Conservation (phyloP, 2,797 vertebrate genomes). For the Amniataba percoides region DNA sequence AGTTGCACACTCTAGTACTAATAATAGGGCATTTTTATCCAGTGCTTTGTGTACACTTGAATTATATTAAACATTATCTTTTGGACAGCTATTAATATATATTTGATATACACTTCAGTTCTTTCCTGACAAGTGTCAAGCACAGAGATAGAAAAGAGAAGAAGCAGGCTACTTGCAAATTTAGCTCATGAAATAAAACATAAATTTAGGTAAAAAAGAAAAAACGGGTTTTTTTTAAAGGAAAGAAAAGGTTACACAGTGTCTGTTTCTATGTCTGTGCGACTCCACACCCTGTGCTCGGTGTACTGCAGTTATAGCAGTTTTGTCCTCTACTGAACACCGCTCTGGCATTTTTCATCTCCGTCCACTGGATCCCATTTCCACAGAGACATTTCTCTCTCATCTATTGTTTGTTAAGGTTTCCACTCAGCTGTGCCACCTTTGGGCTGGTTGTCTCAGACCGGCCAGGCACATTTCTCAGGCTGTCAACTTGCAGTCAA, state of each 20-base stretch:
- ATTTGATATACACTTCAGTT: not conserved
- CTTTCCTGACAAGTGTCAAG: not conserved
- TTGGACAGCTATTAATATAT: not conserved
- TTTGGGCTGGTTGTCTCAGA: slow-evolving; percentile 32
- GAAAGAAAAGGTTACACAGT: not conserved
- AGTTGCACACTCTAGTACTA: not conserved
- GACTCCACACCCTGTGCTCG: slow-evolving; percentile 20
- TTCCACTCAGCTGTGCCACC: slow-evolving; percentile 51
- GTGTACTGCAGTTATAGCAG: slow-evolving; percentile 13
- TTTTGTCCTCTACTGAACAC: slow-evolving; percentile 47
- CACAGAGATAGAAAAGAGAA: not conserved
- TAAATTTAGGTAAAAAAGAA: not conserved
- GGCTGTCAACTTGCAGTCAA: slow-evolving; percentile 51
- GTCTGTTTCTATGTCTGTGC: slow-evolving; percentile 1
- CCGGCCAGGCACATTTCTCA: slow-evolving; percentile 48
- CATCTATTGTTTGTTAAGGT: slow-evolving; percentile 54
- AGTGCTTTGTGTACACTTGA: not conserved
- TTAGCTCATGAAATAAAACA: slow-evolving; percentile 4
- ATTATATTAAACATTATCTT: not conserved
- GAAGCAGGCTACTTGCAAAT: not conserved
- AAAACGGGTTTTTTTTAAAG: not conserved
- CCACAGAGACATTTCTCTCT: slow-evolving; percentile 42
- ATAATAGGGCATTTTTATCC: not conserved
- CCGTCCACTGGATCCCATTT: slow-evolving; percentile 40
- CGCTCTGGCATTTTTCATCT: slow-evolving; percentile 47